Evolutionary conservation across 2,113 vertebrate species (phyloP).

Genomic region (Myxocyprinus asiaticus): DNA sequence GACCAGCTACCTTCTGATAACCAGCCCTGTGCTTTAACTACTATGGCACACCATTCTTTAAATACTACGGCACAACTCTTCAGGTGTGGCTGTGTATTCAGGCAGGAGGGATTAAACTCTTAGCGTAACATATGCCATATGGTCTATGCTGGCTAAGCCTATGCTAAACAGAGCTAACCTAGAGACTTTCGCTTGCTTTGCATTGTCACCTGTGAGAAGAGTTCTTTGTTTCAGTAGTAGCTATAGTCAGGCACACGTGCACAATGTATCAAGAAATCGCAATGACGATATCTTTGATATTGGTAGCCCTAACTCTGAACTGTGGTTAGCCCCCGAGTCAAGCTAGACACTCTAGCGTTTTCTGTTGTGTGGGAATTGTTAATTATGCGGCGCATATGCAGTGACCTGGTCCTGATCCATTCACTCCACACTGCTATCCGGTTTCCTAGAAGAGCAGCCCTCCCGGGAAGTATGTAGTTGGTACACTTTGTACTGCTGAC

Average conservation of each 20-base stretch:
- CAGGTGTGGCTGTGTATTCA: no score
- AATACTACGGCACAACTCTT: no score
- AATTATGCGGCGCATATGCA: background rate
- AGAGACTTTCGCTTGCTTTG: background rate
- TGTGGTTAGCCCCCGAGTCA: background rate
- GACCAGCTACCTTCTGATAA: no score
- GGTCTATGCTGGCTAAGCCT: constrained; percentile 46
- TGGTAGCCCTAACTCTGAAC: background rate
- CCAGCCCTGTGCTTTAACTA: no score
- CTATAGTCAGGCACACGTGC: no score
- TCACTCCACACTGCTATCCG: background rate
- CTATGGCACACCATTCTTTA: no score
- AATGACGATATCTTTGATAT: background rate
- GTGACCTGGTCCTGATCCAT: background rate
- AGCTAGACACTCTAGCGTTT: background rate
- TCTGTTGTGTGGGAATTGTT: background rate
- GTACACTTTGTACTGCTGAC: no score
- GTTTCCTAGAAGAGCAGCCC: constrained; percentile 8
- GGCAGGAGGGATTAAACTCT: constrained; percentile 41
- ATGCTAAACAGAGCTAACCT: constrained; percentile 32
- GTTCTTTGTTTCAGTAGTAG: constrained; percentile 3
- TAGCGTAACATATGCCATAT: constrained; percentile 32
- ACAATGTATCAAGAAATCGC: background rate
- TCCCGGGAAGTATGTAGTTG: background rate
- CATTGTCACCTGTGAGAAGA: constrained; percentile 13